phyloP scores from a whole-genome alignment of 2,888 invertebrate species.

The Phorcus lineatus region DNA sequence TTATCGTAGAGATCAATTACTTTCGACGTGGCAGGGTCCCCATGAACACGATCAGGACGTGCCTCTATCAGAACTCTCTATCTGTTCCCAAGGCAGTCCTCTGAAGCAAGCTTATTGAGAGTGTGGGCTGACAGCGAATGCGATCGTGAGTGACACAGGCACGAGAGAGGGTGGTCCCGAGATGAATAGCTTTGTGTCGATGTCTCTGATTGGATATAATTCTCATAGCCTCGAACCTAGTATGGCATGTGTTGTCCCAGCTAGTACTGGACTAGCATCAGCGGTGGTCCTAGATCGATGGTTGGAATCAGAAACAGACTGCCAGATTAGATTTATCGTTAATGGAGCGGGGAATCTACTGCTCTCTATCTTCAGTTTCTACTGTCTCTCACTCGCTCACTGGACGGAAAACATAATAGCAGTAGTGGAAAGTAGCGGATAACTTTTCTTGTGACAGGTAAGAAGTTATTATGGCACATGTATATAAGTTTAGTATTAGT shows the following conservation, averaged over 20 bases:
- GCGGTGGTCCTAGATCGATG: constrained; percentile 14
- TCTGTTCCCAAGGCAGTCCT: constrained; percentile 3
- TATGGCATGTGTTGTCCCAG: constrained; percentile 12
- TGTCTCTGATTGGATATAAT: background rate
- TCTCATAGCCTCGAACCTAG: constrained; percentile 10
- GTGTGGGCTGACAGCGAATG: background rate
- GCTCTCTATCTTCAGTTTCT: background rate
- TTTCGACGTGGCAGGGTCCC: background rate
- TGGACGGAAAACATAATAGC: too few relatives aligned
- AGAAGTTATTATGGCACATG: too few relatives aligned
- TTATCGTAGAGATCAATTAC: background rate
- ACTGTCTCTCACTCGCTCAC: too few relatives aligned
- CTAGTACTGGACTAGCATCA: background rate
- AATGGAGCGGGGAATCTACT: constrained; percentile 8
- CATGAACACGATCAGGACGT: background rate
- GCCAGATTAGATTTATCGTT: constrained; percentile 23
- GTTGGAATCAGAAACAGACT: background rate
- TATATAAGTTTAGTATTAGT: too few relatives aligned
- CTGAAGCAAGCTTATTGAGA: background rate
- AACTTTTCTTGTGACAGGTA: too few relatives aligned
- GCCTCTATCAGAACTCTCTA: background rate
- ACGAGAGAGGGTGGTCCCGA: constrained; percentile 18
- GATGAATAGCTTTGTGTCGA: constrained; percentile 17
- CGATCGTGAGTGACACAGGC: constrained; percentile 5
- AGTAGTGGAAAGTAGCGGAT: too few relatives aligned